Conservation (phyloP, 2,888 invertebrate genomes). For the Mesochorus sp. region DNA sequence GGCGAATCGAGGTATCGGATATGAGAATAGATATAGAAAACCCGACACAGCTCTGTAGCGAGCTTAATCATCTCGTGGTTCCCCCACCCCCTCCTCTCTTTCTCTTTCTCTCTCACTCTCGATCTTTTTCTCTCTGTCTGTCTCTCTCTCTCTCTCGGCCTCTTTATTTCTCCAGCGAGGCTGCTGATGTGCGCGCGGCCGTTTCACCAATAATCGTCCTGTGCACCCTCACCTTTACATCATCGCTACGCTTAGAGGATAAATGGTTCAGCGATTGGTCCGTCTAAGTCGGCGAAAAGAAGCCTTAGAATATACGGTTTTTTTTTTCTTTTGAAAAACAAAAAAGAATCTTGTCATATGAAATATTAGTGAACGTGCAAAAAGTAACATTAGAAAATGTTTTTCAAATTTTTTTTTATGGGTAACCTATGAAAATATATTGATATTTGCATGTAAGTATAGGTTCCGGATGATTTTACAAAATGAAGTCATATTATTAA, state of each 20-base stretch:
- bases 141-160: constrained; percentile 5
- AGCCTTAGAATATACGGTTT: background rate
- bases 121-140: background rate
- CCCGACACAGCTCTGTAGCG: constrained; percentile 26
- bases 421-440: too few relatives aligned
- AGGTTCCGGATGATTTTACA: too few relatives aligned
- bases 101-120: background rate
- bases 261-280: constrained; percentile 4
- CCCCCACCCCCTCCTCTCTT: too few relatives aligned
- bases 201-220: constrained; percentile 53
- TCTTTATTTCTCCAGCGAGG: background rate
- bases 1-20: background rate
- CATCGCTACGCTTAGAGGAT: constrained; percentile 12
- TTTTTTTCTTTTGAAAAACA: too few relatives aligned
- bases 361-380: too few relatives aligned
- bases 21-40: constrained; percentile 13
- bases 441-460: too few relatives aligned
- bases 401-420: too few relatives aligned
- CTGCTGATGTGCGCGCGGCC: constrained; percentile 22
- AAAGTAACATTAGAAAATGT: too few relatives aligned
- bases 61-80: constrained; percentile 51
- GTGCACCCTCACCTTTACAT: constrained; percentile 21
- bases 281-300: constrained; percentile 1
- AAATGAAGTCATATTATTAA: too few relatives aligned
- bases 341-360: too few relatives aligned